phyloP scores from a whole-genome alignment of 2,113 vertebrate species.

The human region DNA sequence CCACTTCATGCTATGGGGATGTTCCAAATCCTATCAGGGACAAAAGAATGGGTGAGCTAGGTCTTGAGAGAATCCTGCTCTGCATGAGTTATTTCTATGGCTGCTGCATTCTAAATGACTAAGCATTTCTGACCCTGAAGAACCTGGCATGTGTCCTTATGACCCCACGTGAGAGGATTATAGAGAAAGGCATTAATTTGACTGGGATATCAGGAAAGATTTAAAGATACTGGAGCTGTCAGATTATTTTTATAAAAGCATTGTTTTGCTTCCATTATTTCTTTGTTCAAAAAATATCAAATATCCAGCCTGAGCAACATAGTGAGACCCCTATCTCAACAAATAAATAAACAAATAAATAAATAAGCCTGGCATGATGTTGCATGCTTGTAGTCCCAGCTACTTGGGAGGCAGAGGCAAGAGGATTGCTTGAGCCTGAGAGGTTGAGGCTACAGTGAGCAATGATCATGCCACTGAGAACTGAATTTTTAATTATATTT shows the following conservation, averaged over 20 bases:
- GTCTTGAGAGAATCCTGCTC: background rate
- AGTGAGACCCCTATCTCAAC: too few relatives aligned
- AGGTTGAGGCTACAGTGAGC: too few relatives aligned
- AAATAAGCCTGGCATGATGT: too few relatives aligned
- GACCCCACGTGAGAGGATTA: background rate
- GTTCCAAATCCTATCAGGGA: background rate
- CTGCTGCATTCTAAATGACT: background rate
- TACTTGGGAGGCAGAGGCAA: too few relatives aligned
- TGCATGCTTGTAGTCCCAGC: too few relatives aligned
- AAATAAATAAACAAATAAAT: too few relatives aligned
- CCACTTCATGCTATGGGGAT: background rate
- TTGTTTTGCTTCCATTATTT: background rate
- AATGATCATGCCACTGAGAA: background rate
- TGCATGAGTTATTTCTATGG: background rate
- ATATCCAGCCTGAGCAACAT: too few relatives aligned
- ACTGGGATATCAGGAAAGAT: background rate
- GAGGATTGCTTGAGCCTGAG: too few relatives aligned
- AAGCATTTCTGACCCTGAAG: background rate
- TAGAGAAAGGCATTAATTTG: background rate
- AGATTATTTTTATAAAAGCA: background rate
- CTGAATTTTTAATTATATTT: background rate
- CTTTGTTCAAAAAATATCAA: background rate
- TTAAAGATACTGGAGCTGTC: background rate
- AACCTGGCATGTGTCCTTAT: background rate
- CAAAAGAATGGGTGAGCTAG: background rate